phyloP scores from a whole-genome alignment of 1,140 invertebrate species.

The Mycetomoellerius zeteki region DNA sequence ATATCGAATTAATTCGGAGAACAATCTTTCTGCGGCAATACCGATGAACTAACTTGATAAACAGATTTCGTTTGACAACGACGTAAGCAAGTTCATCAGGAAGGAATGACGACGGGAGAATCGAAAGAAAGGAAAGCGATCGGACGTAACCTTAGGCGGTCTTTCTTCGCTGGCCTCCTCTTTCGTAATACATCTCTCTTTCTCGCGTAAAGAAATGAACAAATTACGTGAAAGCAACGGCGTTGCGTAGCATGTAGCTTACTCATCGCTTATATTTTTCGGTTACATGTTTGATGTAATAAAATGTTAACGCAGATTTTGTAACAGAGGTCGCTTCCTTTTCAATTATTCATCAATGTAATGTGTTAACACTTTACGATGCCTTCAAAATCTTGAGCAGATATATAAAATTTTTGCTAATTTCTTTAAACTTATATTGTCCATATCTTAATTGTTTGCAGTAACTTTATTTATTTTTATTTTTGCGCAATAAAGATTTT shows the following conservation, averaged over 20 bases:
- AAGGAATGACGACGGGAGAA: conserved; percentile 42
- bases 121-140: conserved; percentile 61
- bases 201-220: conserved; percentile 50
- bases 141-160: conserved; percentile 60
- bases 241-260: conserved; percentile 58
- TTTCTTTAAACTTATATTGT: not conserved
- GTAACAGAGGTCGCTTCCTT: conserved; percentile 11
- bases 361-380: not conserved
- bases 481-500: not conserved
- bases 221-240: conserved; percentile 60
- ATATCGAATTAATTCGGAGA: not conserved
- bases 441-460: not conserved
- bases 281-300: conserved; percentile 52
- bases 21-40: not conserved
- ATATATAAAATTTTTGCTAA: not conserved
- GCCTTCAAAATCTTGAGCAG: not conserved
- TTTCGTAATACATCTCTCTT: conserved; percentile 46
- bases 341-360: conserved; percentile 12
- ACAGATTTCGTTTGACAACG: conserved; percentile 12
- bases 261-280: conserved; percentile 55
- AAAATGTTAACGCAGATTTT: conserved; percentile 22
- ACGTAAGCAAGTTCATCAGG: conserved; percentile 54
- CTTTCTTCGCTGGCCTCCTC: conserved; percentile 43
- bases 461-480: not conserved
- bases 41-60: conserved; percentile 12